Base-by-base conservation (phyloP, 2,797 vertebrate species). In the Bryconaethiops microstoma region DNA sequence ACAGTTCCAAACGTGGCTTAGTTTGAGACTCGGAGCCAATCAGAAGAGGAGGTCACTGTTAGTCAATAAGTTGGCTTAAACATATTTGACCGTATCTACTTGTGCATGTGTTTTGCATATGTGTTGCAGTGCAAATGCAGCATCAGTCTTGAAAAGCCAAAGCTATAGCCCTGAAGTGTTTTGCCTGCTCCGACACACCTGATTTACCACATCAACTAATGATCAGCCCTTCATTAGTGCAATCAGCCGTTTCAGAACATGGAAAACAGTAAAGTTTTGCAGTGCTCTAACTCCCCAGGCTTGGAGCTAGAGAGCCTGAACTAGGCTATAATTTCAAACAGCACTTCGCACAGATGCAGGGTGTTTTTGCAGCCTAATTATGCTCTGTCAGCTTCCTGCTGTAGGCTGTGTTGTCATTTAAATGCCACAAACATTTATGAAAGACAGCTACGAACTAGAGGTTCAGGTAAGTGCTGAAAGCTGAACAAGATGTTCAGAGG, bases 151-250 rank as follows among this genome's bases (percentile, higher is more conserved):
- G 21, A 23, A 50, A 42, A 25, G n/a, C 45, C 45, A 54, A 40
- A 29, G 16, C 23, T 8, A 9, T 23, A 45, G 12, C 12, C 68
- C 21, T 23, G 16, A 23, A 50, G 68, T 23, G 23, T 52, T 70
- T 52, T 70, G 6, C 16, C 21, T 70, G 45, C 23, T 71, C 69
- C 21, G 16, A 17, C 50, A 52, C 48, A 54, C 13, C 50, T 55
- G 23, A 54, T 72, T 72, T 35, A 72, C 19, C 50, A 72, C 50
- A 35, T 71, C 48, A 54, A 23, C 14, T 71, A 52, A 52, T 25
- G 21, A 71, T 52, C 45, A 71, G 69, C 25, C 25, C 50, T 54
- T 19, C 50, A 35, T 72, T 72, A 54, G 50, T n/a, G n/a, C 69
- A 72, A 35, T 72, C 50, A 35, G 52, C 16, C 17, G 2, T 72